phyloP scores from a whole-genome alignment of 2,113 vertebrate genomes.

The Strix uralensis region DNA sequence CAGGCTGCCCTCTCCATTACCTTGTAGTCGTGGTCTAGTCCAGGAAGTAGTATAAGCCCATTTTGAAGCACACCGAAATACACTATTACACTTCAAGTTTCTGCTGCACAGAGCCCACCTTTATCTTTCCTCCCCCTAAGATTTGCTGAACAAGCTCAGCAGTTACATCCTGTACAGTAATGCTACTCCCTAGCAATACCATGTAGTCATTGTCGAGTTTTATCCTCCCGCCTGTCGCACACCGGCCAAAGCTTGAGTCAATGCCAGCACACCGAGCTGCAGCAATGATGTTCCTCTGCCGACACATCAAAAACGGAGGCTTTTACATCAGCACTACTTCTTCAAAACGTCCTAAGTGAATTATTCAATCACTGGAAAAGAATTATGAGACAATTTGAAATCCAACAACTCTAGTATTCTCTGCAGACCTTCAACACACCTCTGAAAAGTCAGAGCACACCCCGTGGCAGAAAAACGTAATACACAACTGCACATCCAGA shows the following conservation, averaged over 20 bases:
- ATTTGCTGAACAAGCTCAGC: neutral
- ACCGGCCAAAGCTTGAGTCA: neutral
- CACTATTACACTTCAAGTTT: neutral
- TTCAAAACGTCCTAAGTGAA: neutral
- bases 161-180: neutral
- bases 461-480: fast-evolving
- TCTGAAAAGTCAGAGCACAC: neutral
- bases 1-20: neutral
- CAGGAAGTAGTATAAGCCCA: neutral
- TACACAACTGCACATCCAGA: neutral
- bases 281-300: neutral
- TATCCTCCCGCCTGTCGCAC: neutral
- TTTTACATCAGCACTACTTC: neutral
- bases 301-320: neutral
- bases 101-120: neutral
- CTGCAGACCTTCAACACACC: neutral
- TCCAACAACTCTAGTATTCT: neutral
- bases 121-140: neutral
- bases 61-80: neutral
- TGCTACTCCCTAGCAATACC: neutral
- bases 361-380: neutral
- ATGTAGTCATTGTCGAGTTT: neutral
- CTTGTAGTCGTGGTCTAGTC: neutral
- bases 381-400: neutral
- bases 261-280: fast-evolving